Percentiles rank a stretch among this genome's conserved stretches.
Evolutionary conservation across 92 coral and sea anemone genomes (phyloP).

Genomic region (Palythoa heliodiscus): DNA sequence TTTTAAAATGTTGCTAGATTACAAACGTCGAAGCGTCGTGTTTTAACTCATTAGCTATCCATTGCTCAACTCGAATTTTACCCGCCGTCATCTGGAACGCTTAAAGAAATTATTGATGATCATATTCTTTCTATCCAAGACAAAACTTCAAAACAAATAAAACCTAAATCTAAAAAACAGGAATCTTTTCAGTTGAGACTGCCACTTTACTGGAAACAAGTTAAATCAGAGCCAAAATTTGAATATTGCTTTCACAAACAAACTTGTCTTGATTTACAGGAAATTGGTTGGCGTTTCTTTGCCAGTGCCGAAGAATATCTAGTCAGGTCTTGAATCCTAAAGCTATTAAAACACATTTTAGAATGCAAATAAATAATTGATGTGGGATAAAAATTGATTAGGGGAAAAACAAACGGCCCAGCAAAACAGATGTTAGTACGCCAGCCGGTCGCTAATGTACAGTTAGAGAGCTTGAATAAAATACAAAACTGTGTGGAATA

Average conservation of each 20-base stretch:
- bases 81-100: neutral
- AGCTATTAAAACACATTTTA: neutral
- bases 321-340: neutral
- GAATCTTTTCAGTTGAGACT: neutral
- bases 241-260: constrained; percentile 11
- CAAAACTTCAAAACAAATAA: neutral
- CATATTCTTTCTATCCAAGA: neutral
- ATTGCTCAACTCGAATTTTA: neutral
- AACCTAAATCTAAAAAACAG: neutral
- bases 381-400: neutral
- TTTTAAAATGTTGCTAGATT: neutral
- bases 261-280: neutral
- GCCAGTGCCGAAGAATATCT: neutral
- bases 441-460: no score
- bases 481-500: no score
- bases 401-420: neutral
- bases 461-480: no score
- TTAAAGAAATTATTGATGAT: neutral
- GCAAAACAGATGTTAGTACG: no score
- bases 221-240: constrained; percentile 2
- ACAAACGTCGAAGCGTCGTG: neutral
- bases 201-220: neutral
- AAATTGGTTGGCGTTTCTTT: neutral
- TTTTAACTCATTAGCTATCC: no score
- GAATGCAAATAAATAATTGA: neutral